Base-by-base conservation (phyloP, 2,797 vertebrate species). In the Champsocephalus gunnari region DNA sequence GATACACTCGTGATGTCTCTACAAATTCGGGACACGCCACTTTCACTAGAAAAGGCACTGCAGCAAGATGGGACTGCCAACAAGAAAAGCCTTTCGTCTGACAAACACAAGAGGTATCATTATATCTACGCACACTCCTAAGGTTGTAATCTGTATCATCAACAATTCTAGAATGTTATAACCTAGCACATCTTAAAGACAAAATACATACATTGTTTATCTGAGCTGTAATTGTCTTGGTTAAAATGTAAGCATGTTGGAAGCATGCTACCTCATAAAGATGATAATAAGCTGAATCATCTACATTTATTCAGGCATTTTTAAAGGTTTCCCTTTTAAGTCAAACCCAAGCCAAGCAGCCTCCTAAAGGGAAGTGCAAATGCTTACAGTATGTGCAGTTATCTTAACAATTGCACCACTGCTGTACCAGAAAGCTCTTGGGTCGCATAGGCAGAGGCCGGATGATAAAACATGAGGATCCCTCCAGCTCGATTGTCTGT, bases 1-100 rank as follows among this genome's bases (percentile, higher is more conserved):
- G 98, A 99, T 85, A 98, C 97, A 0, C 95, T 97, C 17, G 94
- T 98, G 72, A 94, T 98, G 84, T 96, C 98, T 0, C 93, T 98
- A 32, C 95, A 97, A 61, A 93, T 97, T 72, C 94, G 96, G 88
- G 97, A 99, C 63, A 92, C 94, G 10, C 93, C 96, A 14, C 87
- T 94, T 56, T 95, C 96, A 12, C 95, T 98, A 75, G 98, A 99
- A 73, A 97, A 98, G 79, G 92, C 96, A 62, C 86, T 94, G 13
- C 91, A 93, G 38, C 96, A 96, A 62, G 98, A 99, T 0, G 97
- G 96, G 32, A 97, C 95, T 50, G 96, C 92, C 77, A 96, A 94
- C 91, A 99, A 97, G 94, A 97, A 96, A 57, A 95, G 92, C 78
- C 92, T 96, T 84, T 95, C 93, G 68, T 89, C 92, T 0, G 97